Evolutionary conservation across 2,113 vertebrate genomes (phyloP), one percentile per base, ranked within the genome.

Genomic region (Pterocles gutturalis): DNA sequence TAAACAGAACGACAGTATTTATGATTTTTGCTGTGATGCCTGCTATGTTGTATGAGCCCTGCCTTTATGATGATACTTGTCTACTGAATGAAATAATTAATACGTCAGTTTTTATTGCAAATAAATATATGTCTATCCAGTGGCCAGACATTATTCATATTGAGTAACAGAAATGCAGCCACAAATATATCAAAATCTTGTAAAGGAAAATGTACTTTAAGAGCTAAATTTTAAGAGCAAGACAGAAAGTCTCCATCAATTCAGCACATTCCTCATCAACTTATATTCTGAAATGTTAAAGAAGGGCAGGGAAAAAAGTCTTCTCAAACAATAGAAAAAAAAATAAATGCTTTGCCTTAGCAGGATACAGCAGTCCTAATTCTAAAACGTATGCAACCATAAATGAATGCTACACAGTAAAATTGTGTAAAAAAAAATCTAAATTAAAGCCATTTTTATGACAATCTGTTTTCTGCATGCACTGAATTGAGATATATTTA

Each of bases 51-150:
- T 87, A 71, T 81, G 79, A 87, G 72, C 58, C 86, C 83, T 93
- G 90, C n/a, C 84, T 72, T 66, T 87, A 96, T 46, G 91, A 77
- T 58, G 70, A 96, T 90, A 89, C 89, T 92, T 88, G 49, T 83
- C 46, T 92, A 93, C 66, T 85, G 78, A 96, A 79, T 76, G 87
- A 96, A 98, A 96, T 92, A 92, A 95, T 93, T 93, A 94, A 95
- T 89, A 95, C 0, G 0, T 77, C 83, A 45, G 62, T 6, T 81
- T 83, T 94, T 89, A 77, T 83, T 86, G 83, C 83, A 84, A 95
- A 96, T 89, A 97, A 91, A 92, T 72, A 75, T 58, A 48, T 46
- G 57, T 76, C 77, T 97, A 80, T 89, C 95, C 58, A 87, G 83
- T 83, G 80, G 94, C 51, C 93, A 69, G 33, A 49, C 19, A 91